These are phyloP conservation scores for Drosophila imparisetae DNA, from an alignment of 2,888 invertebrate genomes.

Conservation along the genomic window DNA sequence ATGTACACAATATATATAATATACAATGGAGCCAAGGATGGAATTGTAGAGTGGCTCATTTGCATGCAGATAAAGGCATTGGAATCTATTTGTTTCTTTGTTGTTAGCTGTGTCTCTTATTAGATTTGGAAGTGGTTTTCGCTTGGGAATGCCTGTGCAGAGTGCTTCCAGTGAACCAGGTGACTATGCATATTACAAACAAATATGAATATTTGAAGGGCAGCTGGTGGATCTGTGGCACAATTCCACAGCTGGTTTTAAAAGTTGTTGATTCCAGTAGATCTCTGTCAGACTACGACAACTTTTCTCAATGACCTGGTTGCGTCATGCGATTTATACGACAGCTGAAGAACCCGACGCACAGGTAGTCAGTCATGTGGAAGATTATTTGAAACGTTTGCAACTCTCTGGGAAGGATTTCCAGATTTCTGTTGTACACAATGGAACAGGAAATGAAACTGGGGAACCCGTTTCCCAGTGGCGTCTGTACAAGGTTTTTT, in stretches of 20 bases:
- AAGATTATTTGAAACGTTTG: conserved; percentile 41
- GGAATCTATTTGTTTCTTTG: conserved; percentile 17
- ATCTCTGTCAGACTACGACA: conserved; percentile 54
- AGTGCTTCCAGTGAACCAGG: conserved; percentile 56
- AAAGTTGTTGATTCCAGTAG: conserved; percentile 25
- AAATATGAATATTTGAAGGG: conserved; percentile 14
- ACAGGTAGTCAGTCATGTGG: conserved; percentile 21
- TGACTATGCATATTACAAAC: conserved; percentile 5
- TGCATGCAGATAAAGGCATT: conserved; percentile 50
- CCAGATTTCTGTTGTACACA: not conserved
- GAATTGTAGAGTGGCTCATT: conserved; percentile 38
- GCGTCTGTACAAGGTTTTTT: conserved; percentile 46
- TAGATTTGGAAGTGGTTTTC: conserved; percentile 14
- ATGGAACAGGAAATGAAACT: conserved; percentile 22
- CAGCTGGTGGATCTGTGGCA: conserved; percentile 58
- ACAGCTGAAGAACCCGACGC: conserved; percentile 11
- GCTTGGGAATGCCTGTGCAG: conserved; percentile 54
- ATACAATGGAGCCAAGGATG: too few relatives aligned
- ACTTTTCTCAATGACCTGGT: conserved; percentile 42
- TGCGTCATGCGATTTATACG: conserved; percentile 55
- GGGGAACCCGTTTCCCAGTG: conserved; percentile 45
- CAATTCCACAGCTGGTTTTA: conserved; percentile 12
- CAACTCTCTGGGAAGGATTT: conserved; percentile 16
- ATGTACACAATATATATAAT: too few relatives aligned
- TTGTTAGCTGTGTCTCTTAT: not conserved